These are phyloP conservation scores for Melospiza georgiana DNA, from an alignment of 2,113 vertebrate genomes.

Conservation along the genomic window DNA sequence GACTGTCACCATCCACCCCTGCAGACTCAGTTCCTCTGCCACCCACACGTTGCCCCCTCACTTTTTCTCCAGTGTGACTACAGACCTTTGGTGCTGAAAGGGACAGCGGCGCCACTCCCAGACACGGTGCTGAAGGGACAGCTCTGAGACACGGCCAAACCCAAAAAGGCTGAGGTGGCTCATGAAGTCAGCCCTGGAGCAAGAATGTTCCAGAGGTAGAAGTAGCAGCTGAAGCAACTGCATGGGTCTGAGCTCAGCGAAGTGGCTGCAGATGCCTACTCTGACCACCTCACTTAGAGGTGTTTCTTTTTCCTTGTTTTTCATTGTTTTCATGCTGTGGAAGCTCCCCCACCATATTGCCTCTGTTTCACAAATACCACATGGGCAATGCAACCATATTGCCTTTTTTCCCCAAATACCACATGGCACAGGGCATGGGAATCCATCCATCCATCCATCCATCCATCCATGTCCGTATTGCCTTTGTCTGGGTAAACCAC, in stretches of 20 bases:
- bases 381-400: background rate
- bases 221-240: background rate
- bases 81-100: background rate
- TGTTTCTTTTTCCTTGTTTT: background rate
- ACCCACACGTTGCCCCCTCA: background rate
- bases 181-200: rapidly evolving
- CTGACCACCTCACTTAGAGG: background rate
- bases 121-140: background rate
- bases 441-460: background rate
- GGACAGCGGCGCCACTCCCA: background rate
- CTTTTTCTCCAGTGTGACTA: background rate
- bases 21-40: background rate
- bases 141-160: background rate
- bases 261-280: background rate
- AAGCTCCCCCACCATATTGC: too few relatives aligned
- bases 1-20: background rate
- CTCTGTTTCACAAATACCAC: background rate
- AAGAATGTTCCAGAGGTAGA: background rate
- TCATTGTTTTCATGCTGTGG: background rate
- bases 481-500: background rate
- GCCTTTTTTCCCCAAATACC: background rate
- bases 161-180: background rate
- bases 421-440: background rate
- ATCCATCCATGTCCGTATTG: background rate
- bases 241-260: rapidly evolving